Evolutionary conservation across 2,113 vertebrate genomes (phyloP).

Genomic region (Excalfactoria chinensis): DNA sequence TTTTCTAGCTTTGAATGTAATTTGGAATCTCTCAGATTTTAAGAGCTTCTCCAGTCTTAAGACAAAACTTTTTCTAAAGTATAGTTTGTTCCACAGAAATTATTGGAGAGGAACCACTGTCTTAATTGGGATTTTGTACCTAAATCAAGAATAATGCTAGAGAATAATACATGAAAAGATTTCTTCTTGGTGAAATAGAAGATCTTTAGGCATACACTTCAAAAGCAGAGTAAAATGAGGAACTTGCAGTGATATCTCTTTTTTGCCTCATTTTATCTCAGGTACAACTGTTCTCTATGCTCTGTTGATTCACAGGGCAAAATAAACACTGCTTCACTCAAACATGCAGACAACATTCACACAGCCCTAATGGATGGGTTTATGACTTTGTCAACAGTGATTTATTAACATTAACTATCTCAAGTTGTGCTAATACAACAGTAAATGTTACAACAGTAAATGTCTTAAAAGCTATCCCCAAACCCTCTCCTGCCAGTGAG

Average conservation of each 20-base stretch:
- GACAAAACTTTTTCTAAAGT: background rate
- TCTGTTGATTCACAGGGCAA: background rate
- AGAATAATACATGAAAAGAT: background rate
- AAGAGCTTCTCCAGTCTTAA: background rate
- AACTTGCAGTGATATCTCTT: background rate
- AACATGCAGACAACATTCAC: accelerated
- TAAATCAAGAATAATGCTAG: background rate
- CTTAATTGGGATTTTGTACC: background rate
- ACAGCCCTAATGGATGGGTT: background rate
- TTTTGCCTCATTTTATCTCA: background rate
- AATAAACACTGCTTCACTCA: background rate
- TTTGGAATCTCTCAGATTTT: background rate
- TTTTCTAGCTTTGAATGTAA: background rate
- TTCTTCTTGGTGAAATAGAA: background rate
- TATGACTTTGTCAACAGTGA: accelerated
- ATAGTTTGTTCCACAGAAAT: background rate
- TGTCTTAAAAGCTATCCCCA: background rate
- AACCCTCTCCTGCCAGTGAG: background rate
- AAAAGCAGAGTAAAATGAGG: background rate
- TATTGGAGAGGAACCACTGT: background rate
- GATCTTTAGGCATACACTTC: background rate
- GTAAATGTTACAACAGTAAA: background rate
- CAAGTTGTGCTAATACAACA: background rate
- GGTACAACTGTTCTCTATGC: background rate
- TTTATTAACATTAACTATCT: background rate